Base-by-base conservation (phyloP, 1,140 invertebrate species). In the Diabrotica undecimpunctata region DNA sequence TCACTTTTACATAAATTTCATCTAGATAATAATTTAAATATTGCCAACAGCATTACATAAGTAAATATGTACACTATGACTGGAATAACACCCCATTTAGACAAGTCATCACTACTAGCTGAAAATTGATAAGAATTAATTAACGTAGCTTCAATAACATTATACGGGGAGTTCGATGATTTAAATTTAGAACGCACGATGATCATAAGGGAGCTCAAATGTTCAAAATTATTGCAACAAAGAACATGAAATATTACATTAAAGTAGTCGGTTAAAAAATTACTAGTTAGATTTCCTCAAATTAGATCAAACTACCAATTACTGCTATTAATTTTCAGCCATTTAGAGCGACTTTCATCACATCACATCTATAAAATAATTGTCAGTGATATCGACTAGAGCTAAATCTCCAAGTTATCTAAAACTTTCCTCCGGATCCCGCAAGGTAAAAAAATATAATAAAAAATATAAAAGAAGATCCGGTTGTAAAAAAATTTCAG, bases 21-120 rank as follows among this genome's bases (percentile, higher is more conserved):
- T 71, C 68, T 67, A 72, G 64, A 68, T 70, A 72, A 60, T 60
- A 53, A 39, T 62, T 53, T 54, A 62, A 62, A 62, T 62, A 62
- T 54, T 54, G 60, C 60, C 60, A 62, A 54, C 52, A 53, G 52
- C 50, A 53, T 62, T 54, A 54, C 50, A 62, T 62, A 54, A 62
- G 52, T 9, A 53, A 36, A 37, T 62, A 62, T 62, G 52, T 62
- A 62, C 50, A 62, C 50, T 50, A 68, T 68, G 70, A 73, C 70
- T 73, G 72, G 72, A 73, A 73, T 73, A 73, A 72, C 72, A 71
- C 68, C 64, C 67, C 64, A 65, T 56, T 25, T 46, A 10, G 41
- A 46, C n/a, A 46, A n/a, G 41, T 46, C 6, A 46, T 46, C 41
- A 6, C 8, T 8, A 46, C 41, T n/a, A 25, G 6, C 41, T 46